Evolutionary conservation across 2,113 vertebrate genomes (phyloP).

Genomic region (Catharus bicknelli): DNA sequence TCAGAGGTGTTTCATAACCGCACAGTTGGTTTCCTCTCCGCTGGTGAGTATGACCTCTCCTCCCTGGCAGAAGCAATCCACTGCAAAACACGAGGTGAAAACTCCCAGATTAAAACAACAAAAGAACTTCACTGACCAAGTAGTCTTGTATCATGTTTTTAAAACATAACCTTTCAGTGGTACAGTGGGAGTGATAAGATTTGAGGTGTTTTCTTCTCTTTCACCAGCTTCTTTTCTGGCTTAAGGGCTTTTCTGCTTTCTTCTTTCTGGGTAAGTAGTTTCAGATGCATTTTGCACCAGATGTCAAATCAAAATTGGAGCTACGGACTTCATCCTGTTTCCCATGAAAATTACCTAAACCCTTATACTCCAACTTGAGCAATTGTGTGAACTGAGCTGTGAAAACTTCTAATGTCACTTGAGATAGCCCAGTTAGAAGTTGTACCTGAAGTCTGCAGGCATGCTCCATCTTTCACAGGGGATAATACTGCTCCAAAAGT

Average conservation of each 20-base stretch:
- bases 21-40: background rate
- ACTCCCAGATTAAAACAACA: background rate
- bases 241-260: background rate
- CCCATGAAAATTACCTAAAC: background rate
- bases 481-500: background rate
- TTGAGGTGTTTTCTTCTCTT: background rate
- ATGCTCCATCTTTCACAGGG: background rate
- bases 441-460: background rate
- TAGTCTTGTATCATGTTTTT: background rate
- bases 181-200: background rate
- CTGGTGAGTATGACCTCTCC: background rate
- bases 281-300: background rate
- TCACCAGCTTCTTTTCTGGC: background rate
- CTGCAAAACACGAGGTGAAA: background rate
- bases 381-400: background rate
- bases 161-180: background rate
- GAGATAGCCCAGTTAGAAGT: background rate
- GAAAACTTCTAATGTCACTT: background rate
- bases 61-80: background rate
- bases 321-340: background rate
- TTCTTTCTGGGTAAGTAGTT: background rate
- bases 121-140: background rate
- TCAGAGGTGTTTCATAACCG: background rate
- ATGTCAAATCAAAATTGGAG: background rate
- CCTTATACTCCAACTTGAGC: background rate